A percentile compares a stretch with the other conserved stretches of the same genome.
These are phyloP conservation scores for Procambarus clarkii DNA, from an alignment of 1,140 invertebrate genomes.

Conservation along the genomic window DNA sequence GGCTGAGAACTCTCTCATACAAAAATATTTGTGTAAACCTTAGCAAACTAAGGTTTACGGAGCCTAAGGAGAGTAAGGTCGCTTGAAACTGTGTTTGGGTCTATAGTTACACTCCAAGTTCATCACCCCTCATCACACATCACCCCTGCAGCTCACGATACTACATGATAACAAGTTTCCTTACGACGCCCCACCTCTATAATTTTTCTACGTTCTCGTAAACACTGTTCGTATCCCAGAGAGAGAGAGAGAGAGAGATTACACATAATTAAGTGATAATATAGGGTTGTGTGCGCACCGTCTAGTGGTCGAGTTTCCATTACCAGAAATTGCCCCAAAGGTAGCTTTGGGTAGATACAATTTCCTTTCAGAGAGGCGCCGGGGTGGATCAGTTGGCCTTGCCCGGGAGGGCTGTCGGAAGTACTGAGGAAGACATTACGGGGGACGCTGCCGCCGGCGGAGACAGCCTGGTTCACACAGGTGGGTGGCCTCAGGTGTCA, in stretches of 20 bases:
- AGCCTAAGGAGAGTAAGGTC: too few species aligned
- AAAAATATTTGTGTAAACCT: too few species aligned
- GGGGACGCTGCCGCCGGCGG: too few species aligned
- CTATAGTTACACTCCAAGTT: too few species aligned
- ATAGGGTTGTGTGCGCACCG: not conserved
- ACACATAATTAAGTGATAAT: not conserved
- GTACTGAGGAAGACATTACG: not conserved
- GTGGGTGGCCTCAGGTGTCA: too few species aligned
- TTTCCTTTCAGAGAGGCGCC: conserved; percentile 6
- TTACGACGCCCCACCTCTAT: not conserved
- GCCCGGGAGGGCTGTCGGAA: too few species aligned
- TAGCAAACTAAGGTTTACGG: too few species aligned
- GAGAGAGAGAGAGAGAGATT: not conserved
- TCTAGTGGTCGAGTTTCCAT: conserved; percentile 22
- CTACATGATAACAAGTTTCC: not conserved
- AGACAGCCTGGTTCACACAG: too few species aligned
- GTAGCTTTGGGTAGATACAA: conserved; percentile 9
- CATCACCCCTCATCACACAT: too few species aligned
- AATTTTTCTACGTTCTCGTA: not conserved
- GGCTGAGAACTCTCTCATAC: too few species aligned
- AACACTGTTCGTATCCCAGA: not conserved
- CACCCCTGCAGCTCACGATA: not conserved
- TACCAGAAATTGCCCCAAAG: conserved; percentile 42
- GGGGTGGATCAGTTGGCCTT: too few species aligned
- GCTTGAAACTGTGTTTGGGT: too few species aligned